Evolutionary conservation across 1,140 invertebrate genomes (phyloP).

Genomic region (Monomorium pharaonis): DNA sequence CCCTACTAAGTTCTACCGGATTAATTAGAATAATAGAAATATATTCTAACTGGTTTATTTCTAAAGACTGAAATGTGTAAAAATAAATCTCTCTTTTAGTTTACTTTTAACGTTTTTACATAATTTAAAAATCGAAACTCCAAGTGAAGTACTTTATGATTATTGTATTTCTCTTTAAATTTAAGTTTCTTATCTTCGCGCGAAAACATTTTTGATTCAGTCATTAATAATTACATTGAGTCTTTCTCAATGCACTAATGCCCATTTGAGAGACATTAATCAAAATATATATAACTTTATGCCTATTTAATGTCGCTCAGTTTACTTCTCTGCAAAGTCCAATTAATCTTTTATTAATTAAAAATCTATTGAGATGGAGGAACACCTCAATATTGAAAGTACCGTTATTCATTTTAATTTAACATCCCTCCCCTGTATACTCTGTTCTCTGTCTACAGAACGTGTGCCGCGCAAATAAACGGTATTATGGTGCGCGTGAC

Average conservation of each 20-base stretch:
- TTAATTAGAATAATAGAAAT: not conserved
- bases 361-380: not conserved
- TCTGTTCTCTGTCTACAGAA: not conserved
- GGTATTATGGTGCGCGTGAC: conserved; percentile 14
- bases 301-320: not conserved
- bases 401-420: conserved; percentile 31
- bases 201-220: not conserved
- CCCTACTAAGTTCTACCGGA: not conserved
- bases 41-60: not conserved
- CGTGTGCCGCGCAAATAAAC: conserved; percentile 30
- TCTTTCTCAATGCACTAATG: not conserved
- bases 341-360: conserved; percentile 29
- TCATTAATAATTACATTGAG: not conserved
- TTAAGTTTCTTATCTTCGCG: not conserved
- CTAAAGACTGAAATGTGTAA: not conserved
- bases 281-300: not conserved
- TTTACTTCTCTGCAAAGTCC: not conserved
- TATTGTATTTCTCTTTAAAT: not conserved
- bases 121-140: not conserved
- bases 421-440: not conserved
- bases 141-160: not conserved
- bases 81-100: not conserved
- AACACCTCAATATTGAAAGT: not conserved
- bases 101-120: not conserved
- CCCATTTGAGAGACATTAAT: not conserved